Conservation (phyloP, 2,888 invertebrate genomes). For the Polymixis lichenea region DNA sequence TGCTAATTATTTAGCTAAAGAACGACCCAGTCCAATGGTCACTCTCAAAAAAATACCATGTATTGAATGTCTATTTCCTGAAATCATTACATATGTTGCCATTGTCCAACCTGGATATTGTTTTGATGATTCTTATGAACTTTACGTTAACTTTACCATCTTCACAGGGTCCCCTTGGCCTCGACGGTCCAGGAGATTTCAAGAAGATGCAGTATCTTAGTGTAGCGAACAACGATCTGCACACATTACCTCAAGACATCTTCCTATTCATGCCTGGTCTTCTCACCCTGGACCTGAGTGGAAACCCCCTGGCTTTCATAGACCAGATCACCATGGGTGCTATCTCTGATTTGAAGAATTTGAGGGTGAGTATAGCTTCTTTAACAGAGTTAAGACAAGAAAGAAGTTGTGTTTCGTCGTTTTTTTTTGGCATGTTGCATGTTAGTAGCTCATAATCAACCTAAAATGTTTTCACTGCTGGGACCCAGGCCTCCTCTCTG, state of each 20-base stretch:
- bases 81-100: no score
- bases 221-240: conserved; percentile 92
- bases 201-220: conserved; percentile 89
- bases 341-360: conserved; percentile 89
- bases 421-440: background rate
- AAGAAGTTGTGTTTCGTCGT: background rate
- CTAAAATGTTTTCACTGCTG: no score
- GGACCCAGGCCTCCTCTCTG: no score
- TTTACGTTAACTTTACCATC: no score
- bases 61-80: no score
- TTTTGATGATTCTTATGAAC: no score
- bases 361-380: conserved; percentile 89
- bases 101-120: no score
- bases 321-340: conserved; percentile 91
- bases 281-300: conserved; percentile 91
- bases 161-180: conserved; percentile 88
- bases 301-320: conserved; percentile 93
- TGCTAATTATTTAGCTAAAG: no score
- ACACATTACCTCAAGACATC: conserved; percentile 91
- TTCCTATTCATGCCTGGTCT: conserved; percentile 92
- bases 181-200: conserved; percentile 85
- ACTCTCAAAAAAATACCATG: no score
- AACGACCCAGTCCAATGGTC: no score
- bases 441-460: no score
- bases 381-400: background rate